These are phyloP conservation scores for Solenopsis fugax DNA, from an alignment of 1,140 invertebrate genomes.

Conservation along the genomic window DNA sequence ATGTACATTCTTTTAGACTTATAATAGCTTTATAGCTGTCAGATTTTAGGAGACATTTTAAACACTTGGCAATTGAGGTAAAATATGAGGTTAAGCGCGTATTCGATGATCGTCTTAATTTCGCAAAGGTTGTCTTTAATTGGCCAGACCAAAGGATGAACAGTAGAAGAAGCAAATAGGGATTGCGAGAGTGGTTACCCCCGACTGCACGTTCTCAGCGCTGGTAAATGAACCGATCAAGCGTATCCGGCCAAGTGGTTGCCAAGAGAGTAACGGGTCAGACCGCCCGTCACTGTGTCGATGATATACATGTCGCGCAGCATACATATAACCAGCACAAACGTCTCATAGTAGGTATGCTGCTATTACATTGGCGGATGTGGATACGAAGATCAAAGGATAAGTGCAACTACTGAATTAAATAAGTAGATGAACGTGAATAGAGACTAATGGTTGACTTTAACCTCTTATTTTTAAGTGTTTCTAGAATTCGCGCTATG, in stretches of 20 bases:
- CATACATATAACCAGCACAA: background rate
- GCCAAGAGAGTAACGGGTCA: conserved; percentile 64
- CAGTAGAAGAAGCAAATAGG: conserved; percentile 61
- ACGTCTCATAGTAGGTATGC: conserved; percentile 21
- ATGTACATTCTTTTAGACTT: too few relatives aligned
- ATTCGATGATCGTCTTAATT: conserved; percentile 8
- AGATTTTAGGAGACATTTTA: background rate
- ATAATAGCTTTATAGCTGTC: background rate
- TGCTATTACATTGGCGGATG: conserved; percentile 10
- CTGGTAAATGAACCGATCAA: conserved; percentile 75
- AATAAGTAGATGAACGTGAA: background rate
- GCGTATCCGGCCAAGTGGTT: conserved; percentile 69
- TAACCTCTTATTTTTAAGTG: background rate
- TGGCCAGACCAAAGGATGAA: conserved; percentile 63
- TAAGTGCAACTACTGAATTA: conserved; percentile 29
- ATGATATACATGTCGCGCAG: conserved; percentile 19
- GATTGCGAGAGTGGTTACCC: conserved; percentile 49
- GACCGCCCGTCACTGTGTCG: conserved; percentile 17
- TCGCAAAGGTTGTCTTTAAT: conserved; percentile 71
- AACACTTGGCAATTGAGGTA: background rate
- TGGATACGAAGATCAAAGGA: conserved; percentile 67
- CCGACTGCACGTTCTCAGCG: conserved; percentile 45
- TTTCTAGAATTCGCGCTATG: background rate
- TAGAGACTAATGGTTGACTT: too few relatives aligned
- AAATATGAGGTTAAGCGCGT: background rate